Evolutionary conservation across 2,797 vertebrate species (phyloP), one percentile per base, ranked within the genome.

Genomic region (Cottoperca gobio): DNA sequence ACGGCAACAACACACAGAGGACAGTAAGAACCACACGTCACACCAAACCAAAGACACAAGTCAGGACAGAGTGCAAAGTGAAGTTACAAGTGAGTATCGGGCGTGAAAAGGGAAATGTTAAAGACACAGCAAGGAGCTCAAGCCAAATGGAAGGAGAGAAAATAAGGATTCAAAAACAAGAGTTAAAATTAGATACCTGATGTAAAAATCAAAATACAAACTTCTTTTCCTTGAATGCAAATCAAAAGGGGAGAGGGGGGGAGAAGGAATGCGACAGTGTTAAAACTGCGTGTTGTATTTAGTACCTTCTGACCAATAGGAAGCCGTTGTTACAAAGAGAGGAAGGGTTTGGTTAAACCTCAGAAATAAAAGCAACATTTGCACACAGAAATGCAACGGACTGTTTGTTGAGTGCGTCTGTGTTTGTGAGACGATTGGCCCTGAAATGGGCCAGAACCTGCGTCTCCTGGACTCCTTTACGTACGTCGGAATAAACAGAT

Each of bases 191-290:
- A 95, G 94, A 95, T 97, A 97, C 96, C 96, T 97, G 96, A 97
- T 97, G 95, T 97, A 97, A 97, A 97, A 97, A 97, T 97, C 97
- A 97, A 97, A 97, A 96, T 97, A 97, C 94, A 97, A 96, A 95
- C 97, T 97, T 95, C 96, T 96, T 95, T 97, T 97, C 97, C 97
- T 97, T 96, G 96, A 95, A 94, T 94, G 96, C 96, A 96, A 96
- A 96, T 93, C 93, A 96, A 96, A 90, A 91, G 91, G 95, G 92
- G 93, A 91, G 90, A 92, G 86, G 88, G 93, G 86, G 88, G 78
- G 69, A 93, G 86, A 93, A 93, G 91, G 90, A 92, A 93, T 92
- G 90, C 88, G 66, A 87, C 85, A 91, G 84, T 57, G 85, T 94
- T 92, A 94, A 89, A 92, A 91, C 83, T 79, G 78, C 35, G 70